Evolutionary conservation across 37 sponge, comb jelly and placozoan species (phyloP), one percentile per base, ranked within the genome.

Genomic region (Agelas oroides): DNA sequence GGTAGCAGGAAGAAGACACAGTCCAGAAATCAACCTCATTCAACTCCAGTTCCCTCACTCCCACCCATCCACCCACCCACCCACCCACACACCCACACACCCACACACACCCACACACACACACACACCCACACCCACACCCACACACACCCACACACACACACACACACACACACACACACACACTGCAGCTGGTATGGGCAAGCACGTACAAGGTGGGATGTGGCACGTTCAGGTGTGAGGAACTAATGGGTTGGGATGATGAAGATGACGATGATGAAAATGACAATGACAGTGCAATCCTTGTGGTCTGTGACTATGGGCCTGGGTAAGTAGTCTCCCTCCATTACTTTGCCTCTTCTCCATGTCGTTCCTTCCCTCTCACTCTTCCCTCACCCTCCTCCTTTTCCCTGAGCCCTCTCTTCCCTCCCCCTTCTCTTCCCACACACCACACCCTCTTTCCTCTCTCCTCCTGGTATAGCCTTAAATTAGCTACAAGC

Each of bases 301-400:
- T 56, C 17, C 20, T 81, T 27, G 37, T 81, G 0, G 71, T 34
- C 5, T 81, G 82, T 59, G 21, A 71, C 71, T 81, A 81, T 58
- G 82, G 82, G 17, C 82, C 82, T 27, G 82, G 82, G 82, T 81
- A 59, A 81, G 18, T 68, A 33, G 8, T 46, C 46, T 8, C 46
- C 3, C 46, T 46, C 46, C 46, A 12, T 61, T 61, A 12, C 27
- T 5, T 27, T 61, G 11, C 14, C 27, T 61, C 27, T 14, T 61
- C 62, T 12, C 14, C 27, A 23, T n/a, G n/a, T 61, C 11, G 5
- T 23, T 61, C 5, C 11, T 2, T 27, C 14, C 27, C 62, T 25
- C 5, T 61, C 13, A 61, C 62, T 61, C 11, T 14, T 25, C 13
- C 5, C 2, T 2, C 62, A 14, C 62, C 62, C 62, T 12, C 62